Evolutionary conservation across 2,113 vertebrate species (phyloP), one percentile per base, ranked within the genome.

Genomic region (Triplophysa rosa): DNA sequence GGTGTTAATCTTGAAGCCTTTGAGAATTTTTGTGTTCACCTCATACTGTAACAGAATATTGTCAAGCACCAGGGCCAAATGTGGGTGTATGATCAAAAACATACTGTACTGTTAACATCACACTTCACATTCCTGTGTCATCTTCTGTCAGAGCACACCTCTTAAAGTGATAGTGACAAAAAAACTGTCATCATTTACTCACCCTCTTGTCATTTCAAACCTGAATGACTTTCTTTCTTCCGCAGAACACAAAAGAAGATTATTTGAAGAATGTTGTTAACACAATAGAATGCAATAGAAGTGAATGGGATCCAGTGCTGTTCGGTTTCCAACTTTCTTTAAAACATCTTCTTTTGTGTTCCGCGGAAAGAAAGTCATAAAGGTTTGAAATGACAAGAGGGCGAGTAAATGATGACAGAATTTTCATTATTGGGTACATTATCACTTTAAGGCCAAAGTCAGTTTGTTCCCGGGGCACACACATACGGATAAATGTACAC

Each of bases 41-140:
- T 69, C 64, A 19, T 45, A 56, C 61, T 77, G 78, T 67, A 58
- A 80, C 8, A 59, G 40, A 67, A 66, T 58, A 67, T 66, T 21
- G 33, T n/a, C 14, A 56, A 61, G 71, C 8, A 68, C 14, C 11
- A 24, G 24, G n/a, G 24, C 68, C 64, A 61, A 67, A 21, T 59
- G 40, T 52, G 29, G 26, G 52, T 72, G 72, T 75, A 26, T 79
- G 45, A 77, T 75, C 76, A 54, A 37, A 7, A 37, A 37, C 33
- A 67, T 47, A 24, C 45, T 24, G 37, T 37, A 49, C 52, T 78
- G 47, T 72, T 58, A n/a, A 19, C 29, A 49, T 19, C 7, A 24
- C 56, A 56, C 24, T 47, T 16, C 11, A 33, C 45, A 54, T 65
- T 79, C 17, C 26, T 61, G 23, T 58, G 19, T 70, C 66, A 21